A percentile compares a stretch with the other conserved stretches of the same genome.
These are phyloP conservation scores for Lithobius niger DNA, from an alignment of 1,140 invertebrate species.

Conservation along the genomic window DNA sequence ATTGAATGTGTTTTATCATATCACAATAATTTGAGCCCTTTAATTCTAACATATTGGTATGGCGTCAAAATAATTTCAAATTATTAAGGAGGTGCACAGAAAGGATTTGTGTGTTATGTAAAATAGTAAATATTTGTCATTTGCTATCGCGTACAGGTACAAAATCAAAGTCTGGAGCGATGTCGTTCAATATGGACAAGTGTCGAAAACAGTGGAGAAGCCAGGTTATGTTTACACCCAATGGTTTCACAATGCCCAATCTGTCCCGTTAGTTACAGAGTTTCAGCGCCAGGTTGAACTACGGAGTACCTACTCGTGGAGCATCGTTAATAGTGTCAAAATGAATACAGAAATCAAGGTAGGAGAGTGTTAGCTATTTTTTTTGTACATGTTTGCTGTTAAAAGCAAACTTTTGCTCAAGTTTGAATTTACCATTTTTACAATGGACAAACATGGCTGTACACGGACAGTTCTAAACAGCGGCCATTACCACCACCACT, in stretches of 20 bases:
- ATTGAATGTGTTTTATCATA: too few relatives aligned
- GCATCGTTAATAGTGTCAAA: neutral
- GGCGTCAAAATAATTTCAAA: neutral
- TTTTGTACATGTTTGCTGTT: too few relatives aligned
- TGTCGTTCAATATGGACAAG: neutral
- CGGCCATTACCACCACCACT: too few relatives aligned
- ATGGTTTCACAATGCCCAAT: constrained; percentile 1
- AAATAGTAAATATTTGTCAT: neutral
- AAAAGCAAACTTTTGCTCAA: too few relatives aligned
- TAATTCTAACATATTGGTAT: neutral
- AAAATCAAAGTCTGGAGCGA: constrained; percentile 1
- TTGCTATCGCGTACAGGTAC: neutral
- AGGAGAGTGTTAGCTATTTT: too few relatives aligned
- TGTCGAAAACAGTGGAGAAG: neutral
- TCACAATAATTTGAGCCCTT: neutral
- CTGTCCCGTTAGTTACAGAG: neutral
- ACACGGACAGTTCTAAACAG: too few relatives aligned
- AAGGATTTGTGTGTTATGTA: neutral
- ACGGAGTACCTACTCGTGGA: neutral
- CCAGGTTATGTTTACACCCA: constrained; percentile 4
- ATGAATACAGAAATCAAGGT: constrained; percentile 3
- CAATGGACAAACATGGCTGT: too few relatives aligned
- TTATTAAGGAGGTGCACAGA: neutral
- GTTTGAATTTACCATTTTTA: too few relatives aligned
- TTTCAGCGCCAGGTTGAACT: neutral